Evolutionary conservation across 2,888 invertebrate genomes (phyloP).

Genomic region (Lutraria lutraria): DNA sequence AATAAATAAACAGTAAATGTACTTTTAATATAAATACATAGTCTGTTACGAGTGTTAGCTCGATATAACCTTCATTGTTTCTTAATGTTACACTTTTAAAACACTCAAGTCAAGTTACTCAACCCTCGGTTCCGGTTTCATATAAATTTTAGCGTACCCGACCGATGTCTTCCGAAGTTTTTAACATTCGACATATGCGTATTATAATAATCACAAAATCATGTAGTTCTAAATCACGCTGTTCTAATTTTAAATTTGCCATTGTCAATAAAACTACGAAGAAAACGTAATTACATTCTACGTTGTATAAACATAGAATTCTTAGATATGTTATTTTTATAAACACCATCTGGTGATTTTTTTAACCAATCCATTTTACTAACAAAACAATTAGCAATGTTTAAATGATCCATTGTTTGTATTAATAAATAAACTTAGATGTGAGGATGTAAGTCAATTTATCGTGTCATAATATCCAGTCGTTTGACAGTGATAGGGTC

Average conservation of each 20-base stretch:
- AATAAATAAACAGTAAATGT: no score
- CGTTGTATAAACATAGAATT: background rate
- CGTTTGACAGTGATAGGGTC: conserved; percentile 21
- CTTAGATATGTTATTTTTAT: background rate
- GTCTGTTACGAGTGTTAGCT: no score
- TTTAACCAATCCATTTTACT: background rate
- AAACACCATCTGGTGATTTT: background rate
- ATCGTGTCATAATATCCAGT: conserved; percentile 15
- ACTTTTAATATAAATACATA: no score
- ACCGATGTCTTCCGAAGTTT: no score
- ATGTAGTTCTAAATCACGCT: background rate
- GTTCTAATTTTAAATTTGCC: background rate
- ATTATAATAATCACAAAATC: background rate
- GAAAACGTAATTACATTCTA: background rate
- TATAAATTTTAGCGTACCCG: no score
- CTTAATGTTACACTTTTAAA: no score
- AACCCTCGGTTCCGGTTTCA: no score
- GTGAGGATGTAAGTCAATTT: background rate
- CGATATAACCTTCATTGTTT: no score
- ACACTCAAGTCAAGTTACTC: no score
- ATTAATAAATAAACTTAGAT: conserved; percentile 1
- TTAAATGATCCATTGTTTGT: background rate
- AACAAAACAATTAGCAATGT: conserved; percentile 15
- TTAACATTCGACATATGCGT: no score
- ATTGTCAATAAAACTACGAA: background rate